Conservation (phyloP, 2,797 vertebrate genomes). For the Masticophis lateralis region DNA sequence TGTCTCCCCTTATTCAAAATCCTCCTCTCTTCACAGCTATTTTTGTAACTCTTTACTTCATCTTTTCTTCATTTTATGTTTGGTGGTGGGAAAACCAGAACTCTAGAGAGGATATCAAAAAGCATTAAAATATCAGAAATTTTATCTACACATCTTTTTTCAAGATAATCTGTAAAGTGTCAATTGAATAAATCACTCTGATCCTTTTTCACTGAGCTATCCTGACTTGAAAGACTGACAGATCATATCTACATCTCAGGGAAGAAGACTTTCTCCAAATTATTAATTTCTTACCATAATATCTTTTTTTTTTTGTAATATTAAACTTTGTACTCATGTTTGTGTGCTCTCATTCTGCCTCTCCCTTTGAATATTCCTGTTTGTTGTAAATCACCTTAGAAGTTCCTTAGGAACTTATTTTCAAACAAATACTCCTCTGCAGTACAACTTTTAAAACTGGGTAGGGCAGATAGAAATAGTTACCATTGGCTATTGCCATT, state of each 20-base stretch:
- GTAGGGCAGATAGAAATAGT: not conserved
- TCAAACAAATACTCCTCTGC: not conserved
- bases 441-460: not conserved
- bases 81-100: not conserved
- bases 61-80: not conserved
- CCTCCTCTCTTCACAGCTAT: not conserved
- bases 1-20: not conserved
- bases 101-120: not conserved
- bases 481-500: not conserved
- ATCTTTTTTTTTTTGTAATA: not conserved
- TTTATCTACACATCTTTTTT: not conserved
- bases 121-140: not conserved
- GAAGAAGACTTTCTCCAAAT: not conserved
- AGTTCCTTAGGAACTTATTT: not conserved
- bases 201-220: not conserved
- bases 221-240: not conserved
- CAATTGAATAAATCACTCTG: not conserved
- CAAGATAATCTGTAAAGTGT: not conserved
- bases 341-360: not conserved
- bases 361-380: not conserved
- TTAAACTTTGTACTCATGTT: not conserved
- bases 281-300: not conserved
- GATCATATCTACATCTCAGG: not conserved
- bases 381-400: not conserved
- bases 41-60: not conserved